Base-by-base conservation (phyloP, 2,888 invertebrate genomes). In the Caenorhabditis sulstoni region DNA sequence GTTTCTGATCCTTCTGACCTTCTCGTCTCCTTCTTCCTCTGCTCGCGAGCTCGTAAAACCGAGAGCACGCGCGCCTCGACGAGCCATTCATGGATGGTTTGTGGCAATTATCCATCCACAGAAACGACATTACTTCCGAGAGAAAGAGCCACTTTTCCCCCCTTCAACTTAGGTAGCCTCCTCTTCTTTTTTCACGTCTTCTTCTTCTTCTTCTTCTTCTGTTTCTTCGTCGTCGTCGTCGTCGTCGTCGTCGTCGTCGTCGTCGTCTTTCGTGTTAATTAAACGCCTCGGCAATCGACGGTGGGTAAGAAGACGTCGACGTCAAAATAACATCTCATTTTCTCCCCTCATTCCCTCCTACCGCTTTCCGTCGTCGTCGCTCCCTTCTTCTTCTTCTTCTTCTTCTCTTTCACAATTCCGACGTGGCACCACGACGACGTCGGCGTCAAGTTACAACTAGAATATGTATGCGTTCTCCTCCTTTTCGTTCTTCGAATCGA, bases 71-170 rank as follows among this genome's bases (percentile, higher is more conserved):
- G 29, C 29, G 29, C 29, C 7, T 3, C 7, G 29, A 29, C 41
- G 37, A 35, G 58, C 52, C 47, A 66, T 66, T 62, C 59, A 53
- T 61, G 67, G 67, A 59, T 66, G 58, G 66, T 75, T 61, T 61
- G 53, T 75, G 62, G 70, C 70, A 70, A 70, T 70, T 70, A 70
- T 62, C 53, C 61, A 41, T 18, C 23, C 57, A 62, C 62, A 67
- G 68, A 67, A 76, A 67, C 61, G 52, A 39, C 61, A 67, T 67
- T 55, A 76, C 62, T 66, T 76, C 61, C 75, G 62, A 66, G 50
- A 64, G 57, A 47, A 52, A 41, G 41, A 14, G 44, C 37, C 35
- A 45, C 59, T 66, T 55, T 55, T 65, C 62, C 50, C 62, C 53
- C 22, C 41, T 66, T 35, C 44, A 41, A 41, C 41, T 22, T 50